Percentiles rank a stretch among this genome's conserved stretches.
These are phyloP conservation scores for Cyrtorhinus lividipennis DNA, from an alignment of 1,140 invertebrate genomes.

Conservation along the genomic window DNA sequence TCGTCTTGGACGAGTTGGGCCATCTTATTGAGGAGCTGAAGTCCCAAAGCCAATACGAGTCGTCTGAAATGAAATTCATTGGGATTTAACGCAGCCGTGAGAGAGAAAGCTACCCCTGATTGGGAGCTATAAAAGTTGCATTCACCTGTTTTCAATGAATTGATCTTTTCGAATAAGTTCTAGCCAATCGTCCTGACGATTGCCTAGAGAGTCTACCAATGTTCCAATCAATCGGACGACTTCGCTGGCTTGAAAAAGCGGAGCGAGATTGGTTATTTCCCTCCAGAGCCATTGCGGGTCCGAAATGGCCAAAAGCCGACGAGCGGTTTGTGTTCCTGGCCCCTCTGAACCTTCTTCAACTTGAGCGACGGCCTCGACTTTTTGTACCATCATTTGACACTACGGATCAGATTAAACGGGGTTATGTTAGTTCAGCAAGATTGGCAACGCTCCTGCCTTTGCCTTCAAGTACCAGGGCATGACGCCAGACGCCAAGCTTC, in stretches of 20 bases:
- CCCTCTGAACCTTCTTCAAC: conserved; percentile 21
- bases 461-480: too few species aligned
- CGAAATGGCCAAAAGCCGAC: conserved; percentile 7
- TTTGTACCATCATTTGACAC: conserved; percentile 16
- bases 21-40: not conserved
- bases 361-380: conserved; percentile 17
- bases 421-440: too few species aligned
- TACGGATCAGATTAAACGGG: too few species aligned
- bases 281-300: conserved; percentile 13
- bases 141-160: conserved; percentile 19
- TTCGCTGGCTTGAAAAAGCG: conserved; percentile 17
- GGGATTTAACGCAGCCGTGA: too few species aligned
- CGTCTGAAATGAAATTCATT: too few species aligned
- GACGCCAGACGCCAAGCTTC: too few species aligned
- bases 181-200: conserved; percentile 10
- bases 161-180: conserved; percentile 6
- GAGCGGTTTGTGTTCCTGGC: conserved; percentile 16
- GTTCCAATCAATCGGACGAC: conserved; percentile 6
- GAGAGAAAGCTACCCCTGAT: too few species aligned
- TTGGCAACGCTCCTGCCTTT: too few species aligned
- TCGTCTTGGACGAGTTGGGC: not conserved
- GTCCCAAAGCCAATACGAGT: not conserved
- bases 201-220: not conserved
- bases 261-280: conserved; percentile 5
- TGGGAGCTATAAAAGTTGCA: too few species aligned